Conservation (phyloP, 2,888 invertebrate species). For the Heliconius hortense region DNA sequence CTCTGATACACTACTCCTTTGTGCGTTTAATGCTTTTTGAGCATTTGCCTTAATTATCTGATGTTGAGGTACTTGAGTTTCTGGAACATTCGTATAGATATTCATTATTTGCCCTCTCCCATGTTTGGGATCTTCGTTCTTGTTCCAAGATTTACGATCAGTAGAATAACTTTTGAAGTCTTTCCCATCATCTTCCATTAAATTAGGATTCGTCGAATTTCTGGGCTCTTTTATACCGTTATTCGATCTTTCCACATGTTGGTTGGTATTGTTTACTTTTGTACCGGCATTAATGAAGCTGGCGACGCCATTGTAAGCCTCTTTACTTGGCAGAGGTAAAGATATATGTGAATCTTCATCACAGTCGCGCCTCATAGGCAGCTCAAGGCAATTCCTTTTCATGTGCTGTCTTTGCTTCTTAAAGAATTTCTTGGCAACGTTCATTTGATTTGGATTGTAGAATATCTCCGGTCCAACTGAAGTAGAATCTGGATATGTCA, state of each 20-base stretch:
- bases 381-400: conserved; percentile 87
- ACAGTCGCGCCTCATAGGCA: conserved; percentile 83
- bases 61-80: conserved; percentile 83
- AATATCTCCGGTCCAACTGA: conserved; percentile 88
- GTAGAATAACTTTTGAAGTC: conserved; percentile 74
- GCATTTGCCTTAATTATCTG: conserved; percentile 73
- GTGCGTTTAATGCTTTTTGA: conserved; percentile 61
- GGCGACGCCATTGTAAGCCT: conserved; percentile 78
- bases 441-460: conserved; percentile 96
- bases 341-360: conserved; percentile 79
- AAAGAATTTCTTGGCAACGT: conserved; percentile 95
- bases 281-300: conserved; percentile 86
- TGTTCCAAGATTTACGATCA: conserved; percentile 69
- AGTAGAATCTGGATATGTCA: conserved; percentile 82
- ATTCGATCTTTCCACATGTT: conserved; percentile 84
- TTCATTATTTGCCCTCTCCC: conserved; percentile 77
- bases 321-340: conserved; percentile 74
- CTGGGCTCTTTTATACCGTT: conserved; percentile 82
- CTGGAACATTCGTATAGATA: conserved; percentile 84
- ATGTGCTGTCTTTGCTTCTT: conserved; percentile 90
- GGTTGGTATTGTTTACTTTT: conserved; percentile 91
- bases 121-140: conserved; percentile 64
- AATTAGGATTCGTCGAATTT: conserved; percentile 83
- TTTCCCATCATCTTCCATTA: conserved; percentile 84
- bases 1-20: conserved; percentile 71